Evolutionary conservation across 1,140 invertebrate species (phyloP).

Genomic region (Stenopsyche tienmushanensis): DNA sequence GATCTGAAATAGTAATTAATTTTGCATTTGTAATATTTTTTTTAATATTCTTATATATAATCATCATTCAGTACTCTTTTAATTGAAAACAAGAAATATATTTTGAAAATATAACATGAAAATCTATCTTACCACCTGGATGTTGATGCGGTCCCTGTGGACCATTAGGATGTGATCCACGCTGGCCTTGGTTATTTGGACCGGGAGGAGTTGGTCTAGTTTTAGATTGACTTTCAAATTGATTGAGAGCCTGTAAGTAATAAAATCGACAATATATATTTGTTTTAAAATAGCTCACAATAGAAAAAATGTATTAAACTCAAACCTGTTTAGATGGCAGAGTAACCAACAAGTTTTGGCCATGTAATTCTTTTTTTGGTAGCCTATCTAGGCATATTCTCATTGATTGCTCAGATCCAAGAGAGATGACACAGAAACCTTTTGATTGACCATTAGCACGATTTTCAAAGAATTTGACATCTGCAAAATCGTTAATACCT

Average conservation of each 20-base stretch:
- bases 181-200: conserved; percentile 62
- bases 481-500: conserved; percentile 91
- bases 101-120: background rate
- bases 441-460: conserved; percentile 98
- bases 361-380: conserved; percentile 92
- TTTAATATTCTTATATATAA: no score
- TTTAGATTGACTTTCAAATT: conserved; percentile 90
- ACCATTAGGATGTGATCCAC: conserved; percentile 67
- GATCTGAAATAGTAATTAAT: conserved; percentile 23
- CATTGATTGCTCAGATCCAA: conserved; percentile 90
- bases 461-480: conserved; percentile 99
- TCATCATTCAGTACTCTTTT: no score
- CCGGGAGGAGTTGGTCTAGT: conserved; percentile 77
- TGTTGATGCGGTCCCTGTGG: conserved; percentile 51
- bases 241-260: conserved; percentile 56
- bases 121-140: conserved; percentile 50
- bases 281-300: background rate
- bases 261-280: conserved; percentile 2
- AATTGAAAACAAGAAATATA: background rate
- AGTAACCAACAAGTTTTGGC: conserved; percentile 91
- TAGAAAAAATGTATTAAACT: background rate
- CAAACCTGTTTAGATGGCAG: conserved; percentile 89
- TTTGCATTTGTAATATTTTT: background rate
- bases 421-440: conserved; percentile 91
- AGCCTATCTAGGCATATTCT: conserved; percentile 89